These are phyloP conservation scores for Gryllus bimaculatus DNA, from an alignment of 1,140 invertebrate species.

Conservation along the genomic window DNA sequence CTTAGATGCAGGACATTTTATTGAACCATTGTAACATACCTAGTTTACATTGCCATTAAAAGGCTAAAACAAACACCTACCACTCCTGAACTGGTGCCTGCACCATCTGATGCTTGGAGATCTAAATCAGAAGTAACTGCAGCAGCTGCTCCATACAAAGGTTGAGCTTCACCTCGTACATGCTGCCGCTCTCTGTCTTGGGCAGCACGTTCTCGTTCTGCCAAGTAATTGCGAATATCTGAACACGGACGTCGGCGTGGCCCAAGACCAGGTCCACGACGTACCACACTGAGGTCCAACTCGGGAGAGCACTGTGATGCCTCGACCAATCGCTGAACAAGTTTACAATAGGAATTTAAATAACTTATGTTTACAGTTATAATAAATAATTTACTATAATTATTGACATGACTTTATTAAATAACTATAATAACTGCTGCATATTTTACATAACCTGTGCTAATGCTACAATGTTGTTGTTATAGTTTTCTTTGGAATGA, in stretches of 20 bases:
- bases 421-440: too few relatives aligned
- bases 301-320: slow-evolving; percentile 6
- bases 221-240: slow-evolving; percentile 30
- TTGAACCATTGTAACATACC: too few relatives aligned
- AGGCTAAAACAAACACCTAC: not conserved
- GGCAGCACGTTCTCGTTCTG: slow-evolving; percentile 27
- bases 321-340: not conserved
- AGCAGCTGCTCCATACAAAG: slow-evolving; percentile 24
- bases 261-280: slow-evolving; percentile 19
- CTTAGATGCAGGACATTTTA: too few relatives aligned
- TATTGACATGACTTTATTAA: too few relatives aligned
- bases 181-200: slow-evolving; percentile 35
- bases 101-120: not conserved
- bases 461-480: too few relatives aligned
- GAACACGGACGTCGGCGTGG: slow-evolving; percentile 27
- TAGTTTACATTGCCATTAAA: too few relatives aligned
- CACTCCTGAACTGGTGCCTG: not conserved
- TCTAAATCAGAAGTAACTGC: slow-evolving; percentile 20
- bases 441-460: too few relatives aligned
- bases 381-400: too few relatives aligned
- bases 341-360: not conserved
- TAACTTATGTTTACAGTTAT: too few relatives aligned
- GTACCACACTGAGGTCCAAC: not conserved
- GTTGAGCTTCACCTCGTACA: slow-evolving; percentile 37
- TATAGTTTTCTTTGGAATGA: too few relatives aligned